Percentiles rank a stretch among this genome's conserved stretches.
These are phyloP conservation scores for Archegozetes longisetosus DNA, from an alignment of 1,140 invertebrate genomes.

Conservation along the genomic window DNA sequence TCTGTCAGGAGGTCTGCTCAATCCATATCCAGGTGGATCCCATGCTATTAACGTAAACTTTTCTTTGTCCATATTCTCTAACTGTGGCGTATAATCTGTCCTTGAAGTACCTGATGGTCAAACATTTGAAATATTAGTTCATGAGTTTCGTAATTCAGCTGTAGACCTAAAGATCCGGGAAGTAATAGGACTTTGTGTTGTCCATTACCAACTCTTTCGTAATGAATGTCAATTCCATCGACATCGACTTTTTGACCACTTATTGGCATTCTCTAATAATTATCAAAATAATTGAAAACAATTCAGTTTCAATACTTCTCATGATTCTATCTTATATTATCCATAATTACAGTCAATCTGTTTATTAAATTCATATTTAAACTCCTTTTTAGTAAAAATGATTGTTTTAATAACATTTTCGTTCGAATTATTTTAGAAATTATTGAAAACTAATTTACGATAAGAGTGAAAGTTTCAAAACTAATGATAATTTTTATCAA, in stretches of 20 bases:
- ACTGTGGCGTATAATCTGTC: background rate
- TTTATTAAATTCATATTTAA: too few species aligned
- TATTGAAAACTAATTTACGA: too few species aligned
- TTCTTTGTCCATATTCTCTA: slow-evolving; percentile 6
- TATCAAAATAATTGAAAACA: too few species aligned
- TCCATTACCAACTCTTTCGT: slow-evolving; percentile 51
- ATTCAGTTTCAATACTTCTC: too few species aligned
- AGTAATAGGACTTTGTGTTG: slow-evolving; percentile 47
- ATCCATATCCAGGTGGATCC: slow-evolving; percentile 76
- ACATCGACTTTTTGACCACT: slow-evolving; percentile 37
- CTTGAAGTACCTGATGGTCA: slow-evolving; percentile 26
- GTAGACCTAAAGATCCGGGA: slow-evolving; percentile 52
- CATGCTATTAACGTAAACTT: slow-evolving; percentile 46
- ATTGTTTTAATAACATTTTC: too few species aligned
- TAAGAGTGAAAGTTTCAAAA: too few species aligned
- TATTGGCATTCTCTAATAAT: background rate
- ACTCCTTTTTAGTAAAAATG: too few species aligned
- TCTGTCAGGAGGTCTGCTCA: slow-evolving; percentile 55
- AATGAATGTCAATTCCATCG: slow-evolving; percentile 44
- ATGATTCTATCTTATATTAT: too few species aligned
- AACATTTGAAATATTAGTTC: slow-evolving; percentile 42
- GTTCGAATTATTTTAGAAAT: too few species aligned
- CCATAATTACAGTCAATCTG: too few species aligned
- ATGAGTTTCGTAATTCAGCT: slow-evolving; percentile 35
- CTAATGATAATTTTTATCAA: too few species aligned